A percentile compares a stretch with the other conserved stretches of the same genome.
Conservation (phyloP, 2,888 invertebrate species). For the Cremastinae sp. region DNA sequence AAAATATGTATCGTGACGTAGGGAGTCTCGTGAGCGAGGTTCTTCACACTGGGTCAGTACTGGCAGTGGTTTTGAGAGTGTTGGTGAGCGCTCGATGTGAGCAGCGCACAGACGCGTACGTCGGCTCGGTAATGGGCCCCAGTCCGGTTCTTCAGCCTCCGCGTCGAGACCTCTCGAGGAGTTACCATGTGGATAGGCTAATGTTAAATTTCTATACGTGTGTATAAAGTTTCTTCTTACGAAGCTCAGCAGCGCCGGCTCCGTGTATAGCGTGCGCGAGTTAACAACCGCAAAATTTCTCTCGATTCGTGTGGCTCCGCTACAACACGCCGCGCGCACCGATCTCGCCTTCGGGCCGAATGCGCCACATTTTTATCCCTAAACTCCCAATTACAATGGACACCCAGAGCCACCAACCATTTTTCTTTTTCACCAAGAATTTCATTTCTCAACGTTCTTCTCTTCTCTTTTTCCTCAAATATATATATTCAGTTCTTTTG, state of each 20-base stretch:
- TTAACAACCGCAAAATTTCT: conserved; percentile 65
- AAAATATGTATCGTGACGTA: conserved; percentile 19
- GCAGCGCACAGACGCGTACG: no score
- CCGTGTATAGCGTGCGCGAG: conserved; percentile 45
- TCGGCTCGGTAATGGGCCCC: conserved; percentile 32
- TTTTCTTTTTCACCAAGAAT: neutral
- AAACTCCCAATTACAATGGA: conserved; percentile 27
- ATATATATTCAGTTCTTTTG: no score
- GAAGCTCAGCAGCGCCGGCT: no score
- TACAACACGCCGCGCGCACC: conserved; percentile 14
- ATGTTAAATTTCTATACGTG: neutral
- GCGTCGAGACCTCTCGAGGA: conserved; percentile 18
- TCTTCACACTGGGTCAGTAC: conserved; percentile 57
- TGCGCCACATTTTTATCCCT: conserved; percentile 11
- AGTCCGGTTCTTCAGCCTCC: conserved; percentile 51
- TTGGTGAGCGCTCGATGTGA: neutral
- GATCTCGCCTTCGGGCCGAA: conserved; percentile 16
- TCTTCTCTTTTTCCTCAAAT: no score
- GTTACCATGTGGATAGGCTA: conserved; percentile 9
- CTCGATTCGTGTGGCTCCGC: conserved; percentile 53
- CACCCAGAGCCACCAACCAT: neutral
- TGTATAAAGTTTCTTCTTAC: neutral
- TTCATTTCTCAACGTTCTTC: neutral
- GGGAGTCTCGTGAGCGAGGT: conserved; percentile 35
- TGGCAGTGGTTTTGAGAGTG: conserved; percentile 12